These are phyloP conservation scores for Homarus americanus DNA, from an alignment of 1,140 invertebrate species.

Conservation along the genomic window DNA sequence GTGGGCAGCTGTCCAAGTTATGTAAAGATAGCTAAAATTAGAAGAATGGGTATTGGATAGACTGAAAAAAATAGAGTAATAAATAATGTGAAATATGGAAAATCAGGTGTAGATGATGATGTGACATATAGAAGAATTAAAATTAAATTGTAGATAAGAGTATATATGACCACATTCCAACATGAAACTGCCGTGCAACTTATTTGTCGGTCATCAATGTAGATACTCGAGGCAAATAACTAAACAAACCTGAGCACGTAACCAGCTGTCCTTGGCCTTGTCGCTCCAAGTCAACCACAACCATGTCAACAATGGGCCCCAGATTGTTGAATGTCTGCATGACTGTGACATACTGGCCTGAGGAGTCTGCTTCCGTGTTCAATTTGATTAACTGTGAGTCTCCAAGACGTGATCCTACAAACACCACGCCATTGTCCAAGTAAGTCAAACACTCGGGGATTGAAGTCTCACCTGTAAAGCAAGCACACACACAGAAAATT, in stretches of 20 bases:
- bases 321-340: slow-evolving; percentile 99
- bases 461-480: slow-evolving; percentile 87
- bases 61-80: too few relatives aligned
- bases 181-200: too few relatives aligned
- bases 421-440: slow-evolving; percentile 98
- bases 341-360: slow-evolving; percentile 92
- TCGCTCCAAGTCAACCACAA: slow-evolving; percentile 95
- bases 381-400: slow-evolving; percentile 98
- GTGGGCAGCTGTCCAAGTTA: too few relatives aligned
- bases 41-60: too few relatives aligned
- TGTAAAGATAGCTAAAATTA: too few relatives aligned
- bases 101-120: too few relatives aligned
- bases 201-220: too few relatives aligned
- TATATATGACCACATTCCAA: too few relatives aligned
- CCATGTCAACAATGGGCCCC: slow-evolving; percentile 98
- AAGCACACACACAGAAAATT: neutral
- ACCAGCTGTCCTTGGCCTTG: slow-evolving; percentile 99
- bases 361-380: slow-evolving; percentile 90
- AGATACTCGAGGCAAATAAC: neutral
- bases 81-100: too few relatives aligned
- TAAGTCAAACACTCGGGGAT: slow-evolving; percentile 99
- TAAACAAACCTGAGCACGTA: slow-evolving; percentile 93
- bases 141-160: too few relatives aligned
- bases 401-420: slow-evolving; percentile 96
- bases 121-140: too few relatives aligned